Evolutionary conservation across 2,888 invertebrate genomes (phyloP), one percentile per base, ranked within the genome.

Genomic region (Eretmocerus hayati): DNA sequence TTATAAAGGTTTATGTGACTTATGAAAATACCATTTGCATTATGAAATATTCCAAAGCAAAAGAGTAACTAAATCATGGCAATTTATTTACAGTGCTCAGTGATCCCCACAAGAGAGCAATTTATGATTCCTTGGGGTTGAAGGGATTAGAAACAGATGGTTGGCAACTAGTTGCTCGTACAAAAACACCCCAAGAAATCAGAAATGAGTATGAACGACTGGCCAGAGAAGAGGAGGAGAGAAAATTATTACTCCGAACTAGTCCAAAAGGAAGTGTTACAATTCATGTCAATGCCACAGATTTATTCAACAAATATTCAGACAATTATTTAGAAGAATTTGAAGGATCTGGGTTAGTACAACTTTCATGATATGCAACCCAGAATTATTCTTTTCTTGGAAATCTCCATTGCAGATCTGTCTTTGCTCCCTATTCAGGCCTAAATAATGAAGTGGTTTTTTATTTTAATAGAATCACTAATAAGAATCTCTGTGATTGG

Each of bases 181-280:
- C 89, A 2, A 87, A 88, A 68, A 94, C 95, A 3, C 93, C 96
- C 2, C 84, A 90, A 58, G 96, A 99, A 78, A 96, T 99, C 50
- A 77, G 94, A 48, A 95, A 94, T 52, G 97, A 97, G 74, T 97
- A 93, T 77, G 95, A 97, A 73, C 81, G 91, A 54, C 69, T 88
- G 46, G 86, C 86, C 16, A 81, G 85, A 57, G 89, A 90, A 62
- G 79, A 87, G 52, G 94, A 95, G 58, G 92, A 95, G 64, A 78
- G 91, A 51, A 78, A 85, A 53, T 77, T 97, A 46, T 85, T 92
- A 62, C 90, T 92, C 65, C 80, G 87, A 54, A 92, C 95, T 1
- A 95, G 96, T 74, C 96, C 96, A 1, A 85, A 85, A 54, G 93
- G 94, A 23, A 85, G 83, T 52, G 80, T 95, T 45, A 87, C 86